Conservation (phyloP, 1,140 invertebrate genomes). For the Macrotrachela quadricornifera region DNA sequence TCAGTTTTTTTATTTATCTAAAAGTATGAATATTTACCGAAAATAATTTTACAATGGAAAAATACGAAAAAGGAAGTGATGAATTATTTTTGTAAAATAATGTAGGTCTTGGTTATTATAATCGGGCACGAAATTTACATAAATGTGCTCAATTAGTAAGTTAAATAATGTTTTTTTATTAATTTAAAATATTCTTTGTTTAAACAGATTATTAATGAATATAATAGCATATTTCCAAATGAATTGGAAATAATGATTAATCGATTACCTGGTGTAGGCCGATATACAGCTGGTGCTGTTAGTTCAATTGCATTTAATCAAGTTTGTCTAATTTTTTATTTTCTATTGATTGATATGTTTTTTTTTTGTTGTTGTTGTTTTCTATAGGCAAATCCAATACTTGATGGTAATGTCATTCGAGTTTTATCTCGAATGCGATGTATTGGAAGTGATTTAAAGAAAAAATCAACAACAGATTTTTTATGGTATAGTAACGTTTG, state of each 20-base stretch:
- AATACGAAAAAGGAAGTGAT: no score
- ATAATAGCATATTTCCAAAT: slow-evolving; percentile 22
- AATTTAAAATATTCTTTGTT: no score
- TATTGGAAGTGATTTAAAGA: slow-evolving; percentile 23
- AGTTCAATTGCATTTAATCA: slow-evolving; percentile 31
- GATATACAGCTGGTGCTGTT: slow-evolving; percentile 33
- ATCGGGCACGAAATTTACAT: no score
- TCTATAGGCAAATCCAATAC: slow-evolving; percentile 20
- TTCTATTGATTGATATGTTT: no score
- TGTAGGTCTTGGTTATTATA: no score
- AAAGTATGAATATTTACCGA: no score
- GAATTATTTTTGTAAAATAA: no score
- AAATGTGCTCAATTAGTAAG: no score
- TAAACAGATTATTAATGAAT: slow-evolving; percentile 18
- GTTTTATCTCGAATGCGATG: slow-evolving; percentile 26
- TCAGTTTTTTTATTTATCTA: no score
- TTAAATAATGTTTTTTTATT: neutral
- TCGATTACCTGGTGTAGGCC: slow-evolving; percentile 31
- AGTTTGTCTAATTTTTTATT: slow-evolving; percentile 9
- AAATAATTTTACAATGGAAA: no score
- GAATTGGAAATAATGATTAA: slow-evolving; percentile 19
- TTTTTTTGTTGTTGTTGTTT: no score
- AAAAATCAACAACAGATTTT: slow-evolving; percentile 14
- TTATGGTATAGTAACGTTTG: neutral
- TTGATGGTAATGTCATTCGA: slow-evolving; percentile 35